These are phyloP conservation scores for Cantharis rufa DNA, from an alignment of 2,888 invertebrate genomes.

Conservation along the genomic window DNA sequence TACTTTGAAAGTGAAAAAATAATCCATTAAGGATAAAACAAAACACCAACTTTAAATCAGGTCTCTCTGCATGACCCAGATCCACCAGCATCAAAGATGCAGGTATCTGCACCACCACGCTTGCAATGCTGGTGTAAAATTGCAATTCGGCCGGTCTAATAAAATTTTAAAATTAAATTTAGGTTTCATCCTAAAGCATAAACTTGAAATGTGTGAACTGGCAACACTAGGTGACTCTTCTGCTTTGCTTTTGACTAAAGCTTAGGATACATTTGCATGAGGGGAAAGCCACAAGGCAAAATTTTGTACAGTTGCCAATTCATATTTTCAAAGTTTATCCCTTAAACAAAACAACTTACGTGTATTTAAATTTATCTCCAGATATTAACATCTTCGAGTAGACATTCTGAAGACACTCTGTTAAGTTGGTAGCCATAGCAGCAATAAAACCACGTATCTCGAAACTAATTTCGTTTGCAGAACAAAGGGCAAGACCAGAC, in stretches of 20 bases:
- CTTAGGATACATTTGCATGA: too few species aligned
- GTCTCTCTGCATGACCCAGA: conserved; percentile 58
- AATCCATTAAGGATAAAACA: conserved; percentile 71
- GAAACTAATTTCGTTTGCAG: conserved; percentile 77
- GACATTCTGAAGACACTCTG: conserved; percentile 80
- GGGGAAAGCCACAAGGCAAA: too few species aligned
- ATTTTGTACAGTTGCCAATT: neutral
- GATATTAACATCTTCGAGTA: conserved; percentile 78
- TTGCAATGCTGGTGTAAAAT: conserved; percentile 77
- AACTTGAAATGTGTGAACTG: neutral
- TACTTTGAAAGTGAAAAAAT: conserved; percentile 80
- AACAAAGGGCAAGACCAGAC: conserved; percentile 75
- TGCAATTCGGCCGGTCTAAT: conserved; percentile 75
- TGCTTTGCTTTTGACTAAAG: too few species aligned
- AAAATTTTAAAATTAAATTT: conserved; percentile 11
- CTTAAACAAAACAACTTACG: conserved; percentile 59
- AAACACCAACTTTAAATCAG: conserved; percentile 58
- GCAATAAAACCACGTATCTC: conserved; percentile 72
- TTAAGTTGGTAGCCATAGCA: conserved; percentile 77
- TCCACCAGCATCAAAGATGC: conserved; percentile 70
- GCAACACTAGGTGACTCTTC: too few species aligned
- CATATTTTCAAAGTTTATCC: too few species aligned
- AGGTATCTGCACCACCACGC: conserved; percentile 73
- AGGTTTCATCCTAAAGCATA: neutral
- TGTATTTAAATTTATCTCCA: conserved; percentile 73